Conservation (phyloP, 2,888 invertebrate species). For the Dimorphilus gyrociliatus region DNA sequence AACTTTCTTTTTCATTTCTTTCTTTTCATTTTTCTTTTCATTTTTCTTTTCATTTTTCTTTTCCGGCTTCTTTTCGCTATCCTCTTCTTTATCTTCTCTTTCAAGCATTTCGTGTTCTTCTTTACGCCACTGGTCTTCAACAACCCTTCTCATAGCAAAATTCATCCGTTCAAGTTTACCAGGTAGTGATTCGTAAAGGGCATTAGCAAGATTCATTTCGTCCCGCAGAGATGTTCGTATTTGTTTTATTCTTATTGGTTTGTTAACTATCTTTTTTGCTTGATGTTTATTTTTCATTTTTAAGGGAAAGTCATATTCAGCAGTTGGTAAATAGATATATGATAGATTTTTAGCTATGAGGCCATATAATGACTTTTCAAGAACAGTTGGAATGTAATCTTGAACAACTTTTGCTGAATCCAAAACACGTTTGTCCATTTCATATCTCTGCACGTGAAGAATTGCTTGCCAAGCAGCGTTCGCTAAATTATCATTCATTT, state of each 20-base stretch:
- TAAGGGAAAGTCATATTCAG: too few species aligned
- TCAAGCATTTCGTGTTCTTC: slow-evolving; percentile 22
- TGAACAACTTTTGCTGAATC: too few species aligned
- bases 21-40: slow-evolving; percentile 14
- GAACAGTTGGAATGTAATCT: too few species aligned
- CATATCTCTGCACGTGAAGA: too few species aligned
- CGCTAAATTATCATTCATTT: too few species aligned
- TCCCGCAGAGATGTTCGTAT: slow-evolving; percentile 15
- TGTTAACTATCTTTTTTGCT: background rate
- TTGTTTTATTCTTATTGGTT: background rate
- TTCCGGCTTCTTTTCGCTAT: slow-evolving; percentile 15
- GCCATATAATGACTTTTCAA: too few species aligned
- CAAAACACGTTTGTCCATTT: too few species aligned
- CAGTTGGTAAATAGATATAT: too few species aligned
- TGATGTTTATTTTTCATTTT: too few species aligned
- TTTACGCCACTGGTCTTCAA: slow-evolving; percentile 35
- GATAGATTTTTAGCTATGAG: too few species aligned
- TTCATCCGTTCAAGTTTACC: slow-evolving; percentile 21
- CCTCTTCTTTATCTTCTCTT: slow-evolving; percentile 20
- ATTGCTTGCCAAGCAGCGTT: too few species aligned
- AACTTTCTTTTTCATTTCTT: too few species aligned
- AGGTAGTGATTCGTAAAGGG: slow-evolving; percentile 21
- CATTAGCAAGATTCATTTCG: slow-evolving; percentile 25
- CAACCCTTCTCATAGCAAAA: slow-evolving; percentile 27
- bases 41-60: slow-evolving; percentile 18